phyloP scores from a whole-genome alignment of 2,113 vertebrate species.

The Rhynchomys soricoides region DNA sequence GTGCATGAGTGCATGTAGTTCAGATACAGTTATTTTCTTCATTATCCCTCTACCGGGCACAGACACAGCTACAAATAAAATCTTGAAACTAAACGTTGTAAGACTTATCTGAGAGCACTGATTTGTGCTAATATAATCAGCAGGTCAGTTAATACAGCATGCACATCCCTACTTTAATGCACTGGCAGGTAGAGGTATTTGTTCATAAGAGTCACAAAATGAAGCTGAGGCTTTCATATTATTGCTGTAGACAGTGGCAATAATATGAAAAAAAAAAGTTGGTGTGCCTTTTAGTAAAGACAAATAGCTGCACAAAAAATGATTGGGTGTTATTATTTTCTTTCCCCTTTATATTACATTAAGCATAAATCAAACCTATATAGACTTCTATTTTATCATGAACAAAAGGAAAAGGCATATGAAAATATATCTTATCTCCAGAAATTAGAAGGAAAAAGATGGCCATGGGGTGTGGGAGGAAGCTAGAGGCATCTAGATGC shows the following conservation, averaged over 20 bases:
- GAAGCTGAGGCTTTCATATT: background rate
- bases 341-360: background rate
- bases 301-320: background rate
- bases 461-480: background rate
- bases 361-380: background rate
- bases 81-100: background rate
- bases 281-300: background rate
- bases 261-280: too few species aligned
- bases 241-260: background rate
- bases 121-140: background rate
- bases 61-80: background rate
- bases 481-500: background rate
- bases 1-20: background rate
- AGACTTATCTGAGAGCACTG: background rate
- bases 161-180: background rate
- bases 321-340: background rate
- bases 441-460: conserved; percentile 35
- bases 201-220: background rate
- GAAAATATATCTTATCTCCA: background rate
- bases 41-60: background rate
- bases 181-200: background rate
- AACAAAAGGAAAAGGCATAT: background rate
- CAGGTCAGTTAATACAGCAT: background rate
- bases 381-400: background rate
- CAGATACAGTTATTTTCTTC: background rate